phyloP scores from a whole-genome alignment of 2,888 invertebrate species.

The Drosophila putrida region DNA sequence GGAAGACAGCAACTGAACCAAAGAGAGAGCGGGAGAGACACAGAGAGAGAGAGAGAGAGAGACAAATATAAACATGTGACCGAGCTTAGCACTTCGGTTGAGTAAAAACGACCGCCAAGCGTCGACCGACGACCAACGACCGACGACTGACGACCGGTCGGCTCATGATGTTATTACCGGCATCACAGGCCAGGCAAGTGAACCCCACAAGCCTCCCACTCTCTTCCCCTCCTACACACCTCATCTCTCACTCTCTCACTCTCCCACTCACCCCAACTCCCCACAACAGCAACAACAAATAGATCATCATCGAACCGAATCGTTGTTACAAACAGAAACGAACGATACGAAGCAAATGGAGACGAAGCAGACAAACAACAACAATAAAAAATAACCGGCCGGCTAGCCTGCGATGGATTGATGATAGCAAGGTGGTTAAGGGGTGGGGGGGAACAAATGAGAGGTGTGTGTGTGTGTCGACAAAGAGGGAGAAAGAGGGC shows the following conservation, averaged over 20 bases:
- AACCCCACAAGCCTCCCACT: not conserved
- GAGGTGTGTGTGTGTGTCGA: no score
- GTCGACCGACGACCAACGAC: slow-evolving; percentile 16
- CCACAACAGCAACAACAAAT: slow-evolving; percentile 20
- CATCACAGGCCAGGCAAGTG: slow-evolving; percentile 30
- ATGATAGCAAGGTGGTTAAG: not conserved
- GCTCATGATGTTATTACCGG: slow-evolving; percentile 71
- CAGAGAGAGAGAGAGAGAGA: not conserved
- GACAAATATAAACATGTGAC: slow-evolving; percentile 38
- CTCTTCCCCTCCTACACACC: no score
- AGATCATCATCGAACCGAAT: slow-evolving; percentile 61
- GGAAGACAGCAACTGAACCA: not conserved
- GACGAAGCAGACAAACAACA: slow-evolving; percentile 40
- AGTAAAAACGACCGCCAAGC: no score
- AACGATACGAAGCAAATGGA: slow-evolving; percentile 39
- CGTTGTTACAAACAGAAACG: slow-evolving; percentile 37
- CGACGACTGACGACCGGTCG: slow-evolving; percentile 51
- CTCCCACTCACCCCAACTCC: not conserved
- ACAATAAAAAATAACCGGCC: slow-evolving; percentile 63
- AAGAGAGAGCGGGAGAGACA: not conserved
- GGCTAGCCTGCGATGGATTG: slow-evolving; percentile 42
- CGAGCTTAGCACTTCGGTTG: slow-evolving; percentile 11
- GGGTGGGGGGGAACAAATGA: not conserved
- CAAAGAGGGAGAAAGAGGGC: no score
- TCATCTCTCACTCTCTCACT: no score